Percentiles rank a stretch among this genome's conserved stretches.
These are phyloP conservation scores for Presbytis comata DNA, from an alignment of 2,797 vertebrate species.

Conservation along the genomic window DNA sequence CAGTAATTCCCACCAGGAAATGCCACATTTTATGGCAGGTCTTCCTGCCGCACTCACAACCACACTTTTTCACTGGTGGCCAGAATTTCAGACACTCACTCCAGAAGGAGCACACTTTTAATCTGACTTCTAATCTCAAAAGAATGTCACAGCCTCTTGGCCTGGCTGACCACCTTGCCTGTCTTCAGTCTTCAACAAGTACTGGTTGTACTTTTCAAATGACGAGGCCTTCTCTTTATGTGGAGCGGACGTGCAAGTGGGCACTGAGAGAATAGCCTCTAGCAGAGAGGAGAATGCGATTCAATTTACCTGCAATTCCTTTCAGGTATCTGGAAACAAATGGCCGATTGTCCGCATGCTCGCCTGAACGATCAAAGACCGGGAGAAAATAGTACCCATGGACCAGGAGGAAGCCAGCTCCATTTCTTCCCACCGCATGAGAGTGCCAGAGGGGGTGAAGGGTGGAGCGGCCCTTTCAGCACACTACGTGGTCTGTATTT, in stretches of 20 bases:
- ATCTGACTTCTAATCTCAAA: background rate
- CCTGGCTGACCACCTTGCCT: background rate
- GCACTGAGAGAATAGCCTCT: background rate
- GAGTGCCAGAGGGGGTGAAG: background rate
- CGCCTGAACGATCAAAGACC: too few relatives aligned
- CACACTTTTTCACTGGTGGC: background rate
- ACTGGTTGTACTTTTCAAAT: rapidly evolving
- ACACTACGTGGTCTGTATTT: rapidly evolving
- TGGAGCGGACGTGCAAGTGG: rapidly evolving
- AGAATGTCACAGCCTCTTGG: background rate
- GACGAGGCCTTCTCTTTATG: background rate
- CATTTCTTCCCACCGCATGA: rapidly evolving
- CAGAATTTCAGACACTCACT: background rate
- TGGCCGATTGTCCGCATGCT: rapidly evolving
- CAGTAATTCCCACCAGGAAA: constrained; percentile 47
- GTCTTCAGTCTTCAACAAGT: too few relatives aligned
- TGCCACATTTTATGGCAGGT: background rate
- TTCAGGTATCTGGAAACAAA: background rate
- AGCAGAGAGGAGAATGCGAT: background rate
- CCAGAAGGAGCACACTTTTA: background rate
- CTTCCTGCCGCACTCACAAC: background rate
- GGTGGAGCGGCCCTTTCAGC: background rate
- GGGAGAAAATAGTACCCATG: rapidly evolving
- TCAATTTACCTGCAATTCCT: background rate
- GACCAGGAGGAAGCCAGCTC: too few relatives aligned